These are phyloP conservation scores for Polydrusus tereticollis DNA, from an alignment of 2,888 invertebrate genomes.

Conservation along the genomic window DNA sequence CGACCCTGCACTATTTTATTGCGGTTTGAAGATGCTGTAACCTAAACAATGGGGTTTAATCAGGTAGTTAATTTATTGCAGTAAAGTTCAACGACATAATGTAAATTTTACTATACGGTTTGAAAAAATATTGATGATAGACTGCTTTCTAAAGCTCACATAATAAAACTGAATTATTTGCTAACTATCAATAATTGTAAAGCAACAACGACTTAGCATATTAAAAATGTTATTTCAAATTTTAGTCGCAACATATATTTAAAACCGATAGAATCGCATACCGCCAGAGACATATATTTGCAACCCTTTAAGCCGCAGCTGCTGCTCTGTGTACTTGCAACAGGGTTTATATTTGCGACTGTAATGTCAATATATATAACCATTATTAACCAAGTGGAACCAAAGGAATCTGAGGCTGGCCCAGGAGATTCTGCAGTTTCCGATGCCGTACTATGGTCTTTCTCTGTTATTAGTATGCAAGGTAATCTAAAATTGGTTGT, in stretches of 20 bases:
- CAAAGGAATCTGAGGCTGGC: neutral
- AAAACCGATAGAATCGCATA: conserved; percentile 72
- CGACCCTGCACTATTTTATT: no score
- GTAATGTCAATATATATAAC: conserved; percentile 67
- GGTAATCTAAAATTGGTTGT: conserved; percentile 64
- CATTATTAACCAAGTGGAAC: neutral
- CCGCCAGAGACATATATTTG: conserved; percentile 72
- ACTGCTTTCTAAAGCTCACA: no score
- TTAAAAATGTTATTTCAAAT: conserved; percentile 14
- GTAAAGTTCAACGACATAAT: no score
- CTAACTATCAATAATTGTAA: no score
- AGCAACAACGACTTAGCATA: neutral
- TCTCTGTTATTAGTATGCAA: conserved; percentile 76
- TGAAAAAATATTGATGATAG: no score
- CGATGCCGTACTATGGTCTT: conserved; percentile 74
- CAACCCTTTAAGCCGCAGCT: conserved; percentile 73
- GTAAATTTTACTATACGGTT: no score
- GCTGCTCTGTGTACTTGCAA: conserved; percentile 70
- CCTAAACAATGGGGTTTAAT: no score
- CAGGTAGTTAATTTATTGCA: no score
- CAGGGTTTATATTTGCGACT: conserved; percentile 69
- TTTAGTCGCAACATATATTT: conserved; percentile 75
- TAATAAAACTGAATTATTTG: no score
- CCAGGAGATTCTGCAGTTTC: conserved; percentile 59
- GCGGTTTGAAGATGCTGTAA: no score